Evolutionary conservation across 1,140 invertebrate genomes (phyloP), one percentile per base, ranked within the genome.

Genomic region (Formica exsecta): DNA sequence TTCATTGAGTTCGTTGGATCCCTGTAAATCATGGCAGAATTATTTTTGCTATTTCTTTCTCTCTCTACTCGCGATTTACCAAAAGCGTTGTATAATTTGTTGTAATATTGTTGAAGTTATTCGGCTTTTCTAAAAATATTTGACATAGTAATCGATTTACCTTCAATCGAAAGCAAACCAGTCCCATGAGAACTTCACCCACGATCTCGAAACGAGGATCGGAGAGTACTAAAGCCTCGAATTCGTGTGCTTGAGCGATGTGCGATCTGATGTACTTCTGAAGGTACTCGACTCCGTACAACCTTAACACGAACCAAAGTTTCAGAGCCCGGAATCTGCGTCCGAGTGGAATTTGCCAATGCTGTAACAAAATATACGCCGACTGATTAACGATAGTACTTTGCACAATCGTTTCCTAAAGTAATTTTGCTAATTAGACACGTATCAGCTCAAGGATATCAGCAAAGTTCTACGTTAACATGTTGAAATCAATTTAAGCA

Each of bases 271-370:
- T 99, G 92, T 97, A 96, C n/a, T 97, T 96, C 93, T 99, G 98
- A 0, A 99, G 95, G 92, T 98, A 98, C 89, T 98, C 97, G 0
- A 98, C 96, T 0, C 99, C 99, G 90, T 99, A 99, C 0, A 98
- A 95, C 71, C 99, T 96, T 77, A 99, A 93, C 0, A 99, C 99
- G 92, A 99, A 99, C 99, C 99, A 99, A 5, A 99, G 94, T 94
- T 99, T 99, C 13, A 99, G 95, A 0, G 99, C 97, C 79, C 99
- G 96, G 94, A 99, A 99, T 90, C 99, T 96, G 84, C 99, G 96
- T 0, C 99, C 99, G 3, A 99, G 95, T 6, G 99, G 99, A 88
- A 99, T 99, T 96, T 99, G 99, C 98, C 99, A 99, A 92, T 99
- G 99, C 95, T 98, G 89, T 4, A 92, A 74, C 92, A 89, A 87